These are phyloP conservation scores for Capromys pilorides DNA, from an alignment of 2,797 vertebrate genomes.

Conservation along the genomic window DNA sequence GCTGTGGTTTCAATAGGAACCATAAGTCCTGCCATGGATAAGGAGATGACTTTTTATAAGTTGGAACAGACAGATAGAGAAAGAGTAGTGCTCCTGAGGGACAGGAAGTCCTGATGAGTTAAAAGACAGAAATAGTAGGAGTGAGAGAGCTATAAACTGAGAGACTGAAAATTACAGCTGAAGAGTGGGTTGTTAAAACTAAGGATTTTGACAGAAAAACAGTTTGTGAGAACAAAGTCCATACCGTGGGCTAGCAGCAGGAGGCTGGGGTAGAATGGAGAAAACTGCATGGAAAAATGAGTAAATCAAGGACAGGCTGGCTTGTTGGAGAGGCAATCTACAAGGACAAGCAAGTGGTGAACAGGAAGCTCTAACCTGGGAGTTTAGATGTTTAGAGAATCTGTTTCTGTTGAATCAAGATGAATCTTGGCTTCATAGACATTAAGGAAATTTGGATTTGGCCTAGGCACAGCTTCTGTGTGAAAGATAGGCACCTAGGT, in stretches of 20 bases:
- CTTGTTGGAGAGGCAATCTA: background rate
- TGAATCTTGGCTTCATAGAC: background rate
- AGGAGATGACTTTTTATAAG: background rate
- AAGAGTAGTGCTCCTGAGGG: background rate
- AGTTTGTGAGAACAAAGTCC: background rate
- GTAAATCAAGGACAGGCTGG: background rate
- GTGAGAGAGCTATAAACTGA: background rate
- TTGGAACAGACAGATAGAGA: background rate
- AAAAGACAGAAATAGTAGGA: background rate
- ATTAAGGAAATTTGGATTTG: background rate
- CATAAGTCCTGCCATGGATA: background rate
- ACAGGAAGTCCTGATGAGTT: background rate
- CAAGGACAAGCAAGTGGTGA: background rate
- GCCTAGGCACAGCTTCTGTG: background rate
- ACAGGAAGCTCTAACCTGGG: background rate
- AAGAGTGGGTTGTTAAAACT: background rate
- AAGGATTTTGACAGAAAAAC: background rate
- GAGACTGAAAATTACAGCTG: background rate
- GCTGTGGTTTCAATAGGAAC: background rate
- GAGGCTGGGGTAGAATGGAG: background rate
- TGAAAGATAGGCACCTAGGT: background rate
- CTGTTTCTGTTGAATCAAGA: background rate
- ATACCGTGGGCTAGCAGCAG: background rate
- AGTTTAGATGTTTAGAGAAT: background rate
- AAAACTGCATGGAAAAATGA: background rate